These are phyloP conservation scores for Urosaurus nigricauda DNA, from an alignment of 2,797 vertebrate species.

Conservation along the genomic window DNA sequence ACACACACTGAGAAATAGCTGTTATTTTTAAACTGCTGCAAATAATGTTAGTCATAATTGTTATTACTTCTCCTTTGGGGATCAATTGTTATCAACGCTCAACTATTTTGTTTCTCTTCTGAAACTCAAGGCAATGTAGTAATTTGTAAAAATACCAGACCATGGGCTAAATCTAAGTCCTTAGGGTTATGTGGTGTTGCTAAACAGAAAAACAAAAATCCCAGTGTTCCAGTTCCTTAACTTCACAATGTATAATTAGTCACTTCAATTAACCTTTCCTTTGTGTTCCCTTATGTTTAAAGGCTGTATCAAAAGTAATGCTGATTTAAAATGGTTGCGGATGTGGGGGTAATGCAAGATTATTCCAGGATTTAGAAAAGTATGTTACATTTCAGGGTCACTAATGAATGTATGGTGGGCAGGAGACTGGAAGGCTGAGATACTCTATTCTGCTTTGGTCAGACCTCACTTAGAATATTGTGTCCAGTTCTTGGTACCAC, in stretches of 20 bases:
- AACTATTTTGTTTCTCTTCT: slow-evolving; percentile 67
- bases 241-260: slow-evolving; percentile 77
- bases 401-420: slow-evolving; percentile 24
- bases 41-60: slow-evolving; percentile 76
- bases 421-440: slow-evolving; percentile 43
- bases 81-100: slow-evolving; percentile 72
- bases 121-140: slow-evolving; percentile 51
- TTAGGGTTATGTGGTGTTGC: slow-evolving; percentile 70
- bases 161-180: slow-evolving; percentile 70
- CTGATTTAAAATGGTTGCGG: slow-evolving; percentile 69
- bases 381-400: slow-evolving; percentile 48
- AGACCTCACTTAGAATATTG: no score
- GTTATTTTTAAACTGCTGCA: slow-evolving; percentile 73
- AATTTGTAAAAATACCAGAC: slow-evolving; percentile 73
- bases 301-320: slow-evolving; percentile 68
- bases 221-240: slow-evolving; percentile 74
- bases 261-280: slow-evolving; percentile 74
- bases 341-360: slow-evolving; percentile 39
- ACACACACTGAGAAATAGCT: slow-evolving; percentile 57
- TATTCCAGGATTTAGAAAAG: slow-evolving; percentile 60
- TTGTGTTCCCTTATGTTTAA: slow-evolving; percentile 77
- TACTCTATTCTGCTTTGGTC: no score
- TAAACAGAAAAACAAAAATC: slow-evolving; percentile 70
- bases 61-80: slow-evolving; percentile 71
- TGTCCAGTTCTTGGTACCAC: no score